phyloP scores from a whole-genome alignment of 2,113 vertebrate genomes.

The Phalacrocorax brasilianus region DNA sequence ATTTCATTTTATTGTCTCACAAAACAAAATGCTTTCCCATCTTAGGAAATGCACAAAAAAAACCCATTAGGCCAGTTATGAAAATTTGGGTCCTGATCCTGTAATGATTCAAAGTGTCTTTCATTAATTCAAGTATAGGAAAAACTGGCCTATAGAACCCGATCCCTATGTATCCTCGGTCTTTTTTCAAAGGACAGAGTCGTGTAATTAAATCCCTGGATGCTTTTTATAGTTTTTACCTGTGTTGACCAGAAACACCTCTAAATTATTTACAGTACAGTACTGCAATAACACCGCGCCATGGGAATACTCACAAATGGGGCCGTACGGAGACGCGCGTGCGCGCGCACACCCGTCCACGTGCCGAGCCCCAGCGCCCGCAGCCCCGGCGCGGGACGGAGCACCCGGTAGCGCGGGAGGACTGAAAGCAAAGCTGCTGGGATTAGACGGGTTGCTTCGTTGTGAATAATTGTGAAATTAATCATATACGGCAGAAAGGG shows the following conservation, averaged over 20 bases:
- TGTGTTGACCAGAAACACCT: background rate
- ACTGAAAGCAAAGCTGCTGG: background rate
- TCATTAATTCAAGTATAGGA: background rate
- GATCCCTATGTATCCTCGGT: background rate
- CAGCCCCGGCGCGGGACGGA: too few relatives aligned
- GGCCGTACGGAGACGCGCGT: fast-evolving
- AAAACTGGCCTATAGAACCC: background rate
- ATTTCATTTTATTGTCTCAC: background rate
- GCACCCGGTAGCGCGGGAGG: fast-evolving
- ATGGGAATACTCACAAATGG: fast-evolving
- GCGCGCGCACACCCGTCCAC: fast-evolving
- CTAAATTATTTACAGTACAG: fast-evolving
- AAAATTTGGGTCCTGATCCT: background rate
- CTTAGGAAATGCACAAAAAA: background rate
- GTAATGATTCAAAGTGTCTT: background rate
- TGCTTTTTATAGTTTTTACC: background rate
- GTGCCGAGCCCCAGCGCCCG: too few relatives aligned
- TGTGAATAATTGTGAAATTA: too few relatives aligned
- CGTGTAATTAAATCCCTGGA: background rate
- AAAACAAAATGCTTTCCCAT: background rate
- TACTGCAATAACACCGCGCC: background rate
- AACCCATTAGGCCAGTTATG: fast-evolving
- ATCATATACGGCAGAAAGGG: background rate
- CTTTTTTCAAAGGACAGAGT: background rate
- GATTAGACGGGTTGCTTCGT: background rate